These are phyloP conservation scores for Lordiphosa stackelbergi DNA, from an alignment of 1,140 invertebrate genomes.

Conservation along the genomic window DNA sequence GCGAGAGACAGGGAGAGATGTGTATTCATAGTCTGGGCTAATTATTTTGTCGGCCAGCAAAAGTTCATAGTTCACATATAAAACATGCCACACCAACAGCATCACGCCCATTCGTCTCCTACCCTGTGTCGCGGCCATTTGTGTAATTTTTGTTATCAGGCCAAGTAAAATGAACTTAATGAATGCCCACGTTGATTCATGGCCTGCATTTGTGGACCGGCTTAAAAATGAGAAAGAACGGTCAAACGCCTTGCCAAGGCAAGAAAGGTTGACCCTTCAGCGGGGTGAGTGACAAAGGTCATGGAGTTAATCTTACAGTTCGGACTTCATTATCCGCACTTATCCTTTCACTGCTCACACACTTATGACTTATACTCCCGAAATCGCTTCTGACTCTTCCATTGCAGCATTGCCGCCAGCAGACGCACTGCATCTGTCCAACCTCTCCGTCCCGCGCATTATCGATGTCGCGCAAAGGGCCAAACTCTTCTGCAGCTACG, in stretches of 20 bases:
- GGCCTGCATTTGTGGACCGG: conserved; percentile 45
- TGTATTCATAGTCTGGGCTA: conserved; percentile 38
- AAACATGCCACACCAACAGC: conserved; percentile 40
- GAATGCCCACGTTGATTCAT: conserved; percentile 66
- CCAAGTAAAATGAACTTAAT: conserved; percentile 70
- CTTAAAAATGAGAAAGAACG: conserved; percentile 25
- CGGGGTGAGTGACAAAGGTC: not conserved
- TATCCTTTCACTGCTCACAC: not conserved
- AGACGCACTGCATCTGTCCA: conserved; percentile 66
- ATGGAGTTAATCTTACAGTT: not conserved
- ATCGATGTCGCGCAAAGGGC: conserved; percentile 79
- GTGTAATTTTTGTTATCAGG: conserved; percentile 65
- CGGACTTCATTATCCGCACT: not conserved
- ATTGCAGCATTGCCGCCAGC: conserved; percentile 14
- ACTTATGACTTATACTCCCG: conserved; percentile 2
- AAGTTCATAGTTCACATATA: conserved; percentile 72
- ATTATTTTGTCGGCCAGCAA: conserved; percentile 71
- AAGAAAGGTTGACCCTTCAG: conserved; percentile 3
- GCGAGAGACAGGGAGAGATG: conserved; percentile 1
- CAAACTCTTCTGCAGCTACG: conserved; percentile 80
- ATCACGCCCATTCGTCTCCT: conserved; percentile 5
- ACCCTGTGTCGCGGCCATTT: conserved; percentile 21
- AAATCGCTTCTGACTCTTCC: not conserved
- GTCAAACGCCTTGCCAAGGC: no score
- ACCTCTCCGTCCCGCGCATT: conserved; percentile 77